Evolutionary conservation across 1,140 invertebrate genomes (phyloP).

Genomic region (Euura lappo): DNA sequence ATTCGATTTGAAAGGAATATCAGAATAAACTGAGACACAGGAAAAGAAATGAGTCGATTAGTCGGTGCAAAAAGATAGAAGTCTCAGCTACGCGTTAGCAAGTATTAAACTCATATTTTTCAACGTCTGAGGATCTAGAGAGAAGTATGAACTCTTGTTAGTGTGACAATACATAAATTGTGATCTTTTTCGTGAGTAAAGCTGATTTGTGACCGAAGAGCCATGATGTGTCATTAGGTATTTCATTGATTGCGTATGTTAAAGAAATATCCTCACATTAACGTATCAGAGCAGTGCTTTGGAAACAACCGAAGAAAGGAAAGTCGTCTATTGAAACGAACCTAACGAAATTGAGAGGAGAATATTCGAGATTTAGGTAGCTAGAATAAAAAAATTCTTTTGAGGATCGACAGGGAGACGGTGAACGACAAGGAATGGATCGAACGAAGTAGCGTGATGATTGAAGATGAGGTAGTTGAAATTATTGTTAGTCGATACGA

Average conservation of each 20-base stretch:
- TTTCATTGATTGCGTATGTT: not conserved
- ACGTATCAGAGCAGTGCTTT: not conserved
- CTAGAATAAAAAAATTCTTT: not conserved
- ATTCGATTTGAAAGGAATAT: too few species aligned
- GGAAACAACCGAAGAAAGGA: not conserved
- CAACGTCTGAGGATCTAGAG: too few species aligned
- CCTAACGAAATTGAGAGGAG: not conserved
- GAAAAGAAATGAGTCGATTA: too few species aligned
- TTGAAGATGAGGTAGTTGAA: slow-evolving; percentile 8
- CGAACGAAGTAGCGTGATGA: not conserved
- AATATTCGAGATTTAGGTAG: not conserved
- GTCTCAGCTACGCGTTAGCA: too few species aligned
- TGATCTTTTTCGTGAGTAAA: too few species aligned
- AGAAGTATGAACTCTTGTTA: too few species aligned
- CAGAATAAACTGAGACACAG: too few species aligned
- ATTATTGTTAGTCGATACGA: slow-evolving; percentile 12
- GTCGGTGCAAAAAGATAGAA: too few species aligned
- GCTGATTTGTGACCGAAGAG: too few species aligned
- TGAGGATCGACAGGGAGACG: not conserved
- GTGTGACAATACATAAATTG: too few species aligned
- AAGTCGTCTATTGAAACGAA: too few species aligned
- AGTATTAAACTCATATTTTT: too few species aligned
- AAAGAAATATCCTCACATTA: not conserved
- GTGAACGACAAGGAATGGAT: not conserved
- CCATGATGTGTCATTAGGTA: not conserved